Evolutionary conservation across 2,797 vertebrate genomes (phyloP), one percentile per base, ranked within the genome.

Genomic region (Cuculus canorus): DNA sequence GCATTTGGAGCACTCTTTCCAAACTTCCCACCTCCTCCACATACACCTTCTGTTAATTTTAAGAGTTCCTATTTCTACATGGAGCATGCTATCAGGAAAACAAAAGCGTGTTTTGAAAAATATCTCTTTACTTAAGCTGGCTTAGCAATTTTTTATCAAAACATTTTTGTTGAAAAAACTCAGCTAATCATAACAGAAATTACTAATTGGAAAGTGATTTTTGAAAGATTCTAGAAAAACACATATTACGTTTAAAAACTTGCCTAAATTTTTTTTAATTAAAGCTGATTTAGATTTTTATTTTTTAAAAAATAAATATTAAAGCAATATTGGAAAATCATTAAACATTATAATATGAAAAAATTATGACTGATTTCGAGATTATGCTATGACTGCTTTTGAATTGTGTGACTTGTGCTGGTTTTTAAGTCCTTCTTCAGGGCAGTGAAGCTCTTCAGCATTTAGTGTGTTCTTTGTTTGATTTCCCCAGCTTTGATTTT

Each of bases 11-110:
- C 68, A 73, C 19, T 63, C 63, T 32, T 93, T 73, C 47, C 68
- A 87, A 93, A 73, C 41, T 85, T 94, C 84, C 84, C 79, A 82
- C 75, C 91, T 94, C 93, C 63, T 94, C 91, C 3, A 0, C 81
- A 33, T 82, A 63, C 8, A 96, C 78, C 57, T 94, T 89, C 82
- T 93, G 68, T 89, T 93, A 89, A 77, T 71, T 94, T 80, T 77
- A 66, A 92, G 91, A 77, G 59, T 82, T 92, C 47, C 66, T 93
- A 28, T 39, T 89, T 70, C 73, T 43, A 27, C 84, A 59, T 48
- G 63, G 81, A 95, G 47, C 66, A 63, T 88, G 63, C 53, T 89
- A 84, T 91, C 78, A 82, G 78, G 68, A 93, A 86, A 75, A 95
- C 56, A 95, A 95, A 93, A 85, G 56, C 11, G 2, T 50, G 24